These are phyloP conservation scores for Cylindroiulus punctatus DNA, from an alignment of 2,888 invertebrate species.

Conservation along the genomic window DNA sequence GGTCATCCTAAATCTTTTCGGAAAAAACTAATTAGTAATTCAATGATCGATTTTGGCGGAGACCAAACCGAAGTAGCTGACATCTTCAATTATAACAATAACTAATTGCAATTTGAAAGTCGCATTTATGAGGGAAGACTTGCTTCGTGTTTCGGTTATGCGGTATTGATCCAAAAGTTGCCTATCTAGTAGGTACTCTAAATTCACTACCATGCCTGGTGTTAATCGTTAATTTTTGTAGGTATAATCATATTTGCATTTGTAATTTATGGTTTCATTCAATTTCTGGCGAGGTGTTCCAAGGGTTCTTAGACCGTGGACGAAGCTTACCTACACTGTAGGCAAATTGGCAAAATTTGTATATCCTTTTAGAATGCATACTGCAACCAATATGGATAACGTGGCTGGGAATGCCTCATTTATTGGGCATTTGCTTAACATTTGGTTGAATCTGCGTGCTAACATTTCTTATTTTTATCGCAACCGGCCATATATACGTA, in stretches of 20 bases:
- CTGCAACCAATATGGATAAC: too few species aligned
- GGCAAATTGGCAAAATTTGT: too few species aligned
- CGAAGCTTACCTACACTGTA: too few species aligned
- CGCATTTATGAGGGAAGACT: neutral
- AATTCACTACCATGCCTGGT: neutral
- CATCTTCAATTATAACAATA: conserved; percentile 39
- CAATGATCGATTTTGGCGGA: conserved; percentile 25
- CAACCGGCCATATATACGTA: too few species aligned
- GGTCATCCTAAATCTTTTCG: conserved; percentile 23
- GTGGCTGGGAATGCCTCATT: too few species aligned
- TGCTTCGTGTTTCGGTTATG: conserved; percentile 38
- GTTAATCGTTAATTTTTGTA: conserved; percentile 45
- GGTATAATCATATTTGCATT: conserved; percentile 39
- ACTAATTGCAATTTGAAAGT: conserved; percentile 37
- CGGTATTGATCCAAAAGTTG: conserved; percentile 22
- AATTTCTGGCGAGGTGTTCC: neutral
- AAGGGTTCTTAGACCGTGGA: neutral
- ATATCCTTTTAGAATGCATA: too few species aligned
- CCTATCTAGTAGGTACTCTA: neutral
- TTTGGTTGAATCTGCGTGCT: too few species aligned
- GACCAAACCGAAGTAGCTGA: neutral
- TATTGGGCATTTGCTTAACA: too few species aligned
- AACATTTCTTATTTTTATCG: too few species aligned
- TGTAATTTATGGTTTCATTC: conserved; percentile 3
- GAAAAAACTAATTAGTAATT: conserved; percentile 42